These are phyloP conservation scores for Melipona beecheii DNA, from an alignment of 2,888 invertebrate genomes.

Conservation along the genomic window DNA sequence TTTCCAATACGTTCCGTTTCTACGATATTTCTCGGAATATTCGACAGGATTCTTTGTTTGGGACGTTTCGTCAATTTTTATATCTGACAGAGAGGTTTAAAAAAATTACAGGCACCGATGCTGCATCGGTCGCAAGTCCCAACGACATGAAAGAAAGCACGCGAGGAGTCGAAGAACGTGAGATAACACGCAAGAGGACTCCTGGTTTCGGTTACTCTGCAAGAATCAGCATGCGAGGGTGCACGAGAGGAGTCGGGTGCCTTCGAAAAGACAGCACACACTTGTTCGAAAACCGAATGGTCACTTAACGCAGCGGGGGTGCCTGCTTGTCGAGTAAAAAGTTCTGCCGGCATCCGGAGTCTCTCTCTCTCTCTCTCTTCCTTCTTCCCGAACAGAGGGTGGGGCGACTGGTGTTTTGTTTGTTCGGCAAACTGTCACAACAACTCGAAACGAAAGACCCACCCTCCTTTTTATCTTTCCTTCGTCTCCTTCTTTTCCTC, in stretches of 20 bases:
- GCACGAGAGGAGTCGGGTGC: constrained; percentile 49
- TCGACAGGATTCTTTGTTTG: too few species aligned
- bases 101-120: neutral
- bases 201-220: constrained; percentile 8
- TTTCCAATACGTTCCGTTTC: fast-evolving
- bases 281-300: constrained; percentile 67
- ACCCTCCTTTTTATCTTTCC: constrained; percentile 51
- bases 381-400: constrained; percentile 5
- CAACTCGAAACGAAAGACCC: constrained; percentile 73
- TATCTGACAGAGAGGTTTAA: neutral
- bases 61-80: too few species aligned
- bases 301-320: constrained; percentile 71
- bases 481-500: constrained; percentile 29
- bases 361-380: neutral
- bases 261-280: constrained; percentile 48
- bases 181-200: constrained; percentile 45
- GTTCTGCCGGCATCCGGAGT: constrained; percentile 61
- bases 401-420: constrained; percentile 74
- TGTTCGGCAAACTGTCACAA: constrained; percentile 81
- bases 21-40: fast-evolving
- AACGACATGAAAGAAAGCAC: neutral
- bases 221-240: constrained; percentile 21
- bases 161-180: neutral
- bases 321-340: constrained; percentile 60
- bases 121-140: neutral